phyloP scores from a whole-genome alignment of 2,113 vertebrate species.

The Notiomystis cincta region DNA sequence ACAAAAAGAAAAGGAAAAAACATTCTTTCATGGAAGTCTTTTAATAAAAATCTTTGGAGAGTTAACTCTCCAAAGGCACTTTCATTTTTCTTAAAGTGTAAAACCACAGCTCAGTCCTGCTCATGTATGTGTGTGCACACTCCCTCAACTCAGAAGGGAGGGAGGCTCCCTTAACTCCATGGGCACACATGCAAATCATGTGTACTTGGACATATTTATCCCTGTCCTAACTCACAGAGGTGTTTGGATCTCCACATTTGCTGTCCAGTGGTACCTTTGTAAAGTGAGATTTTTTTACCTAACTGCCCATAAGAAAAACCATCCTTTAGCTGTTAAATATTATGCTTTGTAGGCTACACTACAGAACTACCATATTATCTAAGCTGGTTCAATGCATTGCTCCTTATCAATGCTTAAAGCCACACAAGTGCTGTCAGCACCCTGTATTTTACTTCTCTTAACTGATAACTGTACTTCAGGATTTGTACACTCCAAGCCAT shows the following conservation, averaged over 20 bases:
- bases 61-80: not conserved
- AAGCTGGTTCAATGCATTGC: not conserved
- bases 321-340: not conserved
- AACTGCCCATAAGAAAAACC: not conserved
- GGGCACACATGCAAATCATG: rapidly evolving
- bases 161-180: not conserved
- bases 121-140: not conserved
- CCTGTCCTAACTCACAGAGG: not conserved
- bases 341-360: not conserved
- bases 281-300: not conserved
- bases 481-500: not conserved
- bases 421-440: not conserved
- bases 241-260: not conserved
- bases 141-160: not conserved
- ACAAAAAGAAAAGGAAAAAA: not conserved
- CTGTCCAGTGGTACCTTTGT: not conserved
- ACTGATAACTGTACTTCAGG: not conserved
- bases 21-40: not conserved
- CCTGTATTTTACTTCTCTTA: not conserved
- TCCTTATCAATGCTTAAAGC: not conserved
- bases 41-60: not conserved
- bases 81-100: not conserved
- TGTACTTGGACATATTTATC: not conserved
- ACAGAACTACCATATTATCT: not conserved
- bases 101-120: not conserved